Conservation (phyloP, 2,113 vertebrate genomes). For the Chaetodon trifascialis region DNA sequence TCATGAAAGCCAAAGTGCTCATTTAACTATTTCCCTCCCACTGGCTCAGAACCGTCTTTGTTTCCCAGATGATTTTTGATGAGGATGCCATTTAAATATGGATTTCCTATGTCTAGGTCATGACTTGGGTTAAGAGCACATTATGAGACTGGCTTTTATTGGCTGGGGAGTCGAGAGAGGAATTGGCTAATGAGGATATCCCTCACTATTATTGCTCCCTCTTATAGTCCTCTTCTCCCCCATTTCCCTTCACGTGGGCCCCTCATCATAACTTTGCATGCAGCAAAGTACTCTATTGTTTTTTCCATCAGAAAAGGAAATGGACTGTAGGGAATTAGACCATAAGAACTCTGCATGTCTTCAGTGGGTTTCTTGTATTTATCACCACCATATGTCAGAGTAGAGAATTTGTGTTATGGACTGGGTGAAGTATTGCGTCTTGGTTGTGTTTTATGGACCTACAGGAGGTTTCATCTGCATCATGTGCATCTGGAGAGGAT, state of each 20-base stretch:
- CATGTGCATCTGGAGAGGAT: slow-evolving; percentile 64
- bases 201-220: slow-evolving; percentile 22
- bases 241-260: slow-evolving; percentile 51
- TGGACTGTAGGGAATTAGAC: slow-evolving; percentile 48
- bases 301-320: slow-evolving; percentile 42
- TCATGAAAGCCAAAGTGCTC: slow-evolving; percentile 47
- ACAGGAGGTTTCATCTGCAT: slow-evolving; percentile 40
- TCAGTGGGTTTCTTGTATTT: slow-evolving; percentile 40
- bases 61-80: slow-evolving; percentile 49
- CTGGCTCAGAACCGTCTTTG: slow-evolving; percentile 9
- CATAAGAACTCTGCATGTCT: slow-evolving; percentile 37
- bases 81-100: slow-evolving; percentile 40
- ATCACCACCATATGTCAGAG: slow-evolving; percentile 59
- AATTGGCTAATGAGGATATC: slow-evolving; percentile 54
- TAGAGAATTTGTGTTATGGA: slow-evolving; percentile 23
- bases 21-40: slow-evolving; percentile 56
- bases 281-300: slow-evolving; percentile 52
- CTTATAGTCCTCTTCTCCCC: slow-evolving; percentile 23
- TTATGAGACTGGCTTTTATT: slow-evolving; percentile 52
- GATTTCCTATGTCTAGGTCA: slow-evolving; percentile 60
- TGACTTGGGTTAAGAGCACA: slow-evolving; percentile 47
- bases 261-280: slow-evolving; percentile 66
- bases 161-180: slow-evolving; percentile 27
- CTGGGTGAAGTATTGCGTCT: slow-evolving; percentile 58
- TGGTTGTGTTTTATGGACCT: slow-evolving; percentile 56